Percentiles rank a stretch among this genome's conserved stretches.
Evolutionary conservation across 2,797 vertebrate species (phyloP).

Genomic region (Mormyrus hasselquistii): DNA sequence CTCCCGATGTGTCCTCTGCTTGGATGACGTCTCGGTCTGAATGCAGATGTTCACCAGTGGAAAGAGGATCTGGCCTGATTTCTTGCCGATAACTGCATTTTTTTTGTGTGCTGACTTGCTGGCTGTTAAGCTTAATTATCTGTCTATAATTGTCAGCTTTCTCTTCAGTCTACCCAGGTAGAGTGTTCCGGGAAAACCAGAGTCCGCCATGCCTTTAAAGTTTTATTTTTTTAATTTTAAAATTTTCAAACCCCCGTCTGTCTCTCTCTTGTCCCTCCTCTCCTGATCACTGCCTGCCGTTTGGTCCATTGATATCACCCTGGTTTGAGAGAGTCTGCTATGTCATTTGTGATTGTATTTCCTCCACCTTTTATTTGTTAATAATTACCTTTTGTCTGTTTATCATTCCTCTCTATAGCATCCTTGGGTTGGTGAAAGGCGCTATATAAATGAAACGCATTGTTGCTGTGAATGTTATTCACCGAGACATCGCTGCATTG

Average conservation of each 20-base stretch:
- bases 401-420: background rate
- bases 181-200: background rate
- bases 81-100: background rate
- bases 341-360: background rate
- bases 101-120: background rate
- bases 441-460: background rate
- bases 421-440: background rate
- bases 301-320: background rate
- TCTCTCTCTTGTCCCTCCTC: background rate
- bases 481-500: background rate
- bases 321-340: background rate
- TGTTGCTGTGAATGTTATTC: background rate
- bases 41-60: background rate
- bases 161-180: background rate
- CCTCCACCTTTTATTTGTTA: background rate
- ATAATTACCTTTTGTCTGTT: background rate
- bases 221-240: background rate
- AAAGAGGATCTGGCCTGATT: background rate
- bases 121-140: background rate
- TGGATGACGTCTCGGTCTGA: background rate
- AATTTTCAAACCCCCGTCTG: background rate
- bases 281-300: background rate
- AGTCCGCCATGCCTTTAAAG: background rate
- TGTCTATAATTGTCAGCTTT: background rate
- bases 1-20: background rate